Evolutionary conservation across 2,797 vertebrate genomes (phyloP), one percentile per base, ranked within the genome.

Genomic region (Decapterus maruadsi): DNA sequence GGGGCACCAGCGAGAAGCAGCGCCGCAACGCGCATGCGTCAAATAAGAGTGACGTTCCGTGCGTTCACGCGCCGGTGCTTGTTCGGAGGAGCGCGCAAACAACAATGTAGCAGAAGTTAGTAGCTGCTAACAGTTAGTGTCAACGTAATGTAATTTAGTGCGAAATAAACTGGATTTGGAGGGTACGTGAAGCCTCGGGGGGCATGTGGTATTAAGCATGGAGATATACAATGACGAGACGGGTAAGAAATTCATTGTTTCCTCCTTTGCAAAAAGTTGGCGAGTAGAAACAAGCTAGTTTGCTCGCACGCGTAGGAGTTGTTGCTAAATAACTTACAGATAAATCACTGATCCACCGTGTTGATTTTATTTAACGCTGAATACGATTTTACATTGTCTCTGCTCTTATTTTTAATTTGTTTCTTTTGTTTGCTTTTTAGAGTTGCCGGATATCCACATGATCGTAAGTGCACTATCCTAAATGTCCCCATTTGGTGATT

Each of bases 401-500:
- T 1, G 14, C 8, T 36, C 34, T 36, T 36, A 36, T 36, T 36
- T 8, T 72, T 4, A 26, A 1, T 26, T 26, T 26, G 26, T 26
- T 26, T 26, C 26, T 26, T 26, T 26, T 26, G 26, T 20, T 51
- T 26, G 26, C n/a, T 51, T 78, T 85, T 1, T 74, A 92, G 89
- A 83, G 13, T 69, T 67, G 26, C 54, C 63, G 10, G 81, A 81
- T 8, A 31, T 88, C n/a, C 65, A 9, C 0, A 51, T 82, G 77
- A 31, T 87, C 4, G 92, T 94, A 72, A 91, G 91, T 92, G 70
- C 11, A 16, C 0, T 0, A 20, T 46, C 36, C 6, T 11, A 14
- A 20, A 4, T 12, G 8, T n/a, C 34, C 0, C 9, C 9, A 1
- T 53, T 6, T 1, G 2, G 0, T 19, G 17, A 36, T 17, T 46